These are phyloP conservation scores for Volucella bombylans DNA, from an alignment of 2,888 invertebrate genomes.

Conservation along the genomic window DNA sequence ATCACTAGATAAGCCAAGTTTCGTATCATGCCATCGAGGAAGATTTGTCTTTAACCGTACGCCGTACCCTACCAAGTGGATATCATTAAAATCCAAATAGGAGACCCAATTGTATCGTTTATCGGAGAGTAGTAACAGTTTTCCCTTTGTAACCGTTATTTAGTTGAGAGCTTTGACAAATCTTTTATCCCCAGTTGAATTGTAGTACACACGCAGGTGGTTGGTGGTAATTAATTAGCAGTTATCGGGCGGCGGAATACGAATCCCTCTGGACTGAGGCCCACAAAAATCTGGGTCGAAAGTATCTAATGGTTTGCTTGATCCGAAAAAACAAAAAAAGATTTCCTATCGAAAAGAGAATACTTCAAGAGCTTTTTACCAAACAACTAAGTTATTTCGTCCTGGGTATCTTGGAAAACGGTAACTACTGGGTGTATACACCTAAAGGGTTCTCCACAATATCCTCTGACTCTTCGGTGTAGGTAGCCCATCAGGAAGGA, in stretches of 20 bases:
- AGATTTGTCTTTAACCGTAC: constrained; percentile 65
- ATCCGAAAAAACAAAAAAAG: background rate
- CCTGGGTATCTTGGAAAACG: too few relatives aligned
- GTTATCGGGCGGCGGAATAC: constrained; percentile 47
- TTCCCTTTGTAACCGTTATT: constrained; percentile 31
- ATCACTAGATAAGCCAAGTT: constrained; percentile 25
- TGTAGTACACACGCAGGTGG: constrained; percentile 49
- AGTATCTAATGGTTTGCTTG: constrained; percentile 18
- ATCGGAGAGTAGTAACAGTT: constrained; percentile 17
- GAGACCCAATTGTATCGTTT: constrained; percentile 69
- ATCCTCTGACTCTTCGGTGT: background rate
- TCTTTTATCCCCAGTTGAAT: constrained; percentile 43
- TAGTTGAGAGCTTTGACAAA: constrained; percentile 68
- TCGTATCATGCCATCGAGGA: constrained; percentile 51
- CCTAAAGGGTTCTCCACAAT: background rate
- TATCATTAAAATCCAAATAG: constrained; percentile 70
- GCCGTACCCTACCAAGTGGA: constrained; percentile 41
- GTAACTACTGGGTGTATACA: too few relatives aligned
- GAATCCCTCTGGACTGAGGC: constrained; percentile 46
- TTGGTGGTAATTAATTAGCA: constrained; percentile 67
- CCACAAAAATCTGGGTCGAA: constrained; percentile 51
- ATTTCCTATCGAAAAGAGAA: too few relatives aligned
- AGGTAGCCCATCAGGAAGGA: background rate
- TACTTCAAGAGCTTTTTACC: background rate
- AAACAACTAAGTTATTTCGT: background rate